Percentiles rank a stretch among this genome's conserved stretches.
These are phyloP conservation scores for Microdon myrmicae DNA, from an alignment of 2,888 invertebrate species.

Conservation along the genomic window DNA sequence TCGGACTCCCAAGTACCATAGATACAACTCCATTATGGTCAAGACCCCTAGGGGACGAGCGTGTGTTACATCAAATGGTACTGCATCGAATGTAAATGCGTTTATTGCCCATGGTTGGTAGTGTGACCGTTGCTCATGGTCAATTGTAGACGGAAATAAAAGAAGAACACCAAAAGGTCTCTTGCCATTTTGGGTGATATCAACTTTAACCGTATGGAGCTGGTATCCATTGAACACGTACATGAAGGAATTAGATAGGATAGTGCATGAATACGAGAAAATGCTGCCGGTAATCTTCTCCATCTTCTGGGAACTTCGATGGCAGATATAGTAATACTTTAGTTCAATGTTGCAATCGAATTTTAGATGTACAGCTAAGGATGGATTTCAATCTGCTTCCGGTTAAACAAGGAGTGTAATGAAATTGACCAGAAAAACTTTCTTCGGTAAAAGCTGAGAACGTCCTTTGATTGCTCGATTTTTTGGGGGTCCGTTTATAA, in stretches of 20 bases:
- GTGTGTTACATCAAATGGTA: slow-evolving; percentile 25
- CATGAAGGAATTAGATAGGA: neutral
- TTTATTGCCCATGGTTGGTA: slow-evolving; percentile 38
- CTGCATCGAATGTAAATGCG: slow-evolving; percentile 41
- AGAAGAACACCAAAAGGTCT: slow-evolving; percentile 4
- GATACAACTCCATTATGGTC: slow-evolving; percentile 15
- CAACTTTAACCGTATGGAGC: neutral
- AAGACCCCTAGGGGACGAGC: slow-evolving; percentile 11
- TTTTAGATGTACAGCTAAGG: no score
- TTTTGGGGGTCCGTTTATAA: no score
- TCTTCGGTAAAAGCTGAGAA: no score
- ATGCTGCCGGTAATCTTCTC: slow-evolving; percentile 1
- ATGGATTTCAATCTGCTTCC: no score
- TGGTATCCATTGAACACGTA: neutral
- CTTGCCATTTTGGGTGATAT: slow-evolving; percentile 19
- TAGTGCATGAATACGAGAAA: neutral
- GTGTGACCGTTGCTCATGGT: slow-evolving; percentile 50
- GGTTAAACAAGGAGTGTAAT: no score
- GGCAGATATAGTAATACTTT: no score
- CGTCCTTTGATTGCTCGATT: no score
- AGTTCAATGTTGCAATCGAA: no score
- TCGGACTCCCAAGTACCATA: neutral
- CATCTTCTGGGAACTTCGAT: no score
- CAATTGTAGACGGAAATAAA: slow-evolving; percentile 27
- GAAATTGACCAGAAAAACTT: no score